These are phyloP conservation scores for Syrphus vitripennis DNA, from an alignment of 2,888 invertebrate species.

Conservation along the genomic window DNA sequence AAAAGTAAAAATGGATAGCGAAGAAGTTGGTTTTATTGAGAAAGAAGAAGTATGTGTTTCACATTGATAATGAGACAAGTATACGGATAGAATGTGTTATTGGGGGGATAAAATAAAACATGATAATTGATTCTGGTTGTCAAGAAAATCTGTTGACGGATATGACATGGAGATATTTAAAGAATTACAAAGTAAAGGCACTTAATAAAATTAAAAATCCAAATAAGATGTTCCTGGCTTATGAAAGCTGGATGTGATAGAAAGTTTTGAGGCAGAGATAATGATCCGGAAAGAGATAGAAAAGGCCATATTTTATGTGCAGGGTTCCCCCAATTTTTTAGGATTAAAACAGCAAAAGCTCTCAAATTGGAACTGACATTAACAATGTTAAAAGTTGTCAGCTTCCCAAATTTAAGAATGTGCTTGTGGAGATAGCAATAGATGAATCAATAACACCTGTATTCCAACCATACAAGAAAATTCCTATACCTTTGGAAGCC, in stretches of 20 bases:
- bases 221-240: constrained; percentile 27
- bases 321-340: constrained; percentile 54
- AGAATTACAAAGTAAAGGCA: neutral
- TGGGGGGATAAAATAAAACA: constrained; percentile 21
- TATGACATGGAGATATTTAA: constrained; percentile 23
- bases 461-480: constrained; percentile 3
- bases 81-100: constrained; percentile 27
- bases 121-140: constrained; percentile 29
- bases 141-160: constrained; percentile 25
- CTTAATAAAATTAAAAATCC: constrained; percentile 25
- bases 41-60: constrained; percentile 32
- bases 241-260: constrained; percentile 22
- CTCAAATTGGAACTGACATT: constrained; percentile 3
- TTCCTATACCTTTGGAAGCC: constrained; percentile 24
- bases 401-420: constrained; percentile 33
- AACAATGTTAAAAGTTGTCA: constrained; percentile 19
- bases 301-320: constrained; percentile 9
- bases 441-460: constrained; percentile 13
- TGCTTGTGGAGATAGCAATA: constrained; percentile 11
- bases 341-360: constrained; percentile 17
- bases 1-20: constrained; percentile 17
- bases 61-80: constrained; percentile 29
- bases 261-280: neutral
- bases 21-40: constrained; percentile 39
- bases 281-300: constrained; percentile 1